Evolutionary conservation across 2,113 vertebrate species (phyloP).

Genomic region (Rhodinocichla rosea): DNA sequence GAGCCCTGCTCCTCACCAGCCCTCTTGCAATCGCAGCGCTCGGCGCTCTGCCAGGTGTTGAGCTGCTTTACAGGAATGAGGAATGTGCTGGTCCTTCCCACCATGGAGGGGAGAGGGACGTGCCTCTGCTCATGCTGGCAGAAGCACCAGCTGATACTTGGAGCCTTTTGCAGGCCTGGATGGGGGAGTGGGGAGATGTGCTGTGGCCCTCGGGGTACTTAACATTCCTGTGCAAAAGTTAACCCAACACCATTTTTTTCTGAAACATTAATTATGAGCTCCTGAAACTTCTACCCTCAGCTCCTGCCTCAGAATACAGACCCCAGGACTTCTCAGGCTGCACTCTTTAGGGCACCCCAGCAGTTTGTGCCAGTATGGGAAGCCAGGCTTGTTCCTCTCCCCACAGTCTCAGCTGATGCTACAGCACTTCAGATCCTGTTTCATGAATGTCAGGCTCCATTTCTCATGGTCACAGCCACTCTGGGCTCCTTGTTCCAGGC

Average conservation of each 20-base stretch:
- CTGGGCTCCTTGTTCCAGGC: background rate
- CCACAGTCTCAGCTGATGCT: background rate
- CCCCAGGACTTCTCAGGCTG: rapidly evolving
- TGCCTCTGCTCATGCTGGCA: background rate
- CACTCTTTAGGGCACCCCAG: background rate
- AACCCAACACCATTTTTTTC: background rate
- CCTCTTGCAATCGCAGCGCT: rapidly evolving
- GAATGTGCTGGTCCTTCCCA: background rate
- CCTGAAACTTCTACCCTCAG: background rate
- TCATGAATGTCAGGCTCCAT: rapidly evolving
- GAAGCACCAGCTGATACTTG: background rate
- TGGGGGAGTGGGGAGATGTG: rapidly evolving
- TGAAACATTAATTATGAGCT: rapidly evolving
- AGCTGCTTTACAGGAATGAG: background rate
- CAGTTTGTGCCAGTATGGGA: background rate
- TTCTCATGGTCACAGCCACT: background rate
- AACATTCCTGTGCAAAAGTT: background rate
- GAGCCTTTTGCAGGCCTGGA: background rate
- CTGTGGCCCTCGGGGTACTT: background rate
- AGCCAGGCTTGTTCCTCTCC: background rate
- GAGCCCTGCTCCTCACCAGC: background rate
- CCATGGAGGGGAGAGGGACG: background rate
- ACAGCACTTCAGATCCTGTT: background rate
- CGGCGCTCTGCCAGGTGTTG: background rate
- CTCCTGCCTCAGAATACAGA: background rate